phyloP scores from a whole-genome alignment of 2,888 invertebrate genomes.

The Rhingia rostrata region DNA sequence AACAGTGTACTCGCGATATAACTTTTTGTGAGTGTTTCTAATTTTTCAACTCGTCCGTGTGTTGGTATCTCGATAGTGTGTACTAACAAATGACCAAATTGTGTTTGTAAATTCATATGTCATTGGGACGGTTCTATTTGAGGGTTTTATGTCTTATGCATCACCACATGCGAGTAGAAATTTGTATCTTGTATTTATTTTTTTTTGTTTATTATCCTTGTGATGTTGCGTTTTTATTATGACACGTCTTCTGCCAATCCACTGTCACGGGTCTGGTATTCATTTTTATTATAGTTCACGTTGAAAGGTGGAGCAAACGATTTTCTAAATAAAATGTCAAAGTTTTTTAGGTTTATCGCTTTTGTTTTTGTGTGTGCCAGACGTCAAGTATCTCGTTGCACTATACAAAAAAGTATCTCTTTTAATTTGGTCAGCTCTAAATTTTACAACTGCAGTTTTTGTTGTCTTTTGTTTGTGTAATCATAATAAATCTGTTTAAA shows the following conservation, averaged over 20 bases:
- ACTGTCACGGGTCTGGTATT: slow-evolving; percentile 8
- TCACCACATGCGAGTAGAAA: slow-evolving; percentile 48
- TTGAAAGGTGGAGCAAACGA: slow-evolving; percentile 53
- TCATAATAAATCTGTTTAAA: slow-evolving; percentile 38
- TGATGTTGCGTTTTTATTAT: slow-evolving; percentile 54
- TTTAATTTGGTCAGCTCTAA: slow-evolving; percentile 27
- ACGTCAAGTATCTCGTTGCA: slow-evolving; percentile 28
- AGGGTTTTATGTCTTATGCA: background rate
- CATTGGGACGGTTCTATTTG: slow-evolving; percentile 20
- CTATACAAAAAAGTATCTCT: slow-evolving; percentile 14
- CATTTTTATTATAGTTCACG: slow-evolving; percentile 57
- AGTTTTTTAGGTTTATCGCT: slow-evolving; percentile 65
- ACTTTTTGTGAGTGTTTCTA: slow-evolving; percentile 52
- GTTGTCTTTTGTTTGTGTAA: background rate
- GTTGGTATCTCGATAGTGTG: slow-evolving; percentile 22
- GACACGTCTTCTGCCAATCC: slow-evolving; percentile 52
- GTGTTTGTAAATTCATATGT: slow-evolving; percentile 1
- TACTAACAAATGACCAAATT: slow-evolving; percentile 44
- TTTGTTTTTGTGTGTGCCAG: slow-evolving; percentile 39
- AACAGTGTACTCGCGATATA: slow-evolving; percentile 14
- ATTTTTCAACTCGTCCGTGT: slow-evolving; percentile 28
- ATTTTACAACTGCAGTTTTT: slow-evolving; percentile 19
- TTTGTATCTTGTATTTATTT: slow-evolving; percentile 40
- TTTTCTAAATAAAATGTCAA: slow-evolving; percentile 68
- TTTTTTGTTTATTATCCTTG: slow-evolving; percentile 35